A percentile compares a stretch with the other conserved stretches of the same genome.
Evolutionary conservation across 2,888 invertebrate species (phyloP).

Genomic region (Thalpophila matura): DNA sequence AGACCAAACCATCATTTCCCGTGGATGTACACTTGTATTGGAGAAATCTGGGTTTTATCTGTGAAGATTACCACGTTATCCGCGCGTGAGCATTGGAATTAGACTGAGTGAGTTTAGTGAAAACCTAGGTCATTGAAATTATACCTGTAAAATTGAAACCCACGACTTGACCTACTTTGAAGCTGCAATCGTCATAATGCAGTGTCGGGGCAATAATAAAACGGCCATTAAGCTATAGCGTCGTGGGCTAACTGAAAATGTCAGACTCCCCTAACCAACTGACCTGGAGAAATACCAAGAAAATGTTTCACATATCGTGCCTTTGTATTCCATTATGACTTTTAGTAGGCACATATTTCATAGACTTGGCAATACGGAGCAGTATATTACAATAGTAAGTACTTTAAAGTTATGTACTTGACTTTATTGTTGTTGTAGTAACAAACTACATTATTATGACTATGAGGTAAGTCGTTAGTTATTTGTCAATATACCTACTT

Average conservation of each 20-base stretch:
- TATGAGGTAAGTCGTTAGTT: constrained; percentile 28
- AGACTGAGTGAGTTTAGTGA: constrained; percentile 6
- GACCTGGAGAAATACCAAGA: constrained; percentile 52
- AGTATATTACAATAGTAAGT: constrained; percentile 38
- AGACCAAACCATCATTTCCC: constrained; percentile 1
- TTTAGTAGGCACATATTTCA: constrained; percentile 45
- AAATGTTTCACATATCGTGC: constrained; percentile 37
- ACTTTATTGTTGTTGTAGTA: constrained; percentile 24
- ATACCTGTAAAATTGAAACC: constrained; percentile 29
- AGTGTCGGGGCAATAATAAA: constrained; percentile 60
- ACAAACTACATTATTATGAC: constrained; percentile 16
- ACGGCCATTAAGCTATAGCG: constrained; percentile 24
- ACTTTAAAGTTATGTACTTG: constrained; percentile 34
- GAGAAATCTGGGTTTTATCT: constrained; percentile 6
- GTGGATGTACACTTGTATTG: not conserved
- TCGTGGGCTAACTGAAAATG: constrained; percentile 36
- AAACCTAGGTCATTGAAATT: constrained; percentile 26
- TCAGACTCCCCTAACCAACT: constrained; percentile 24
- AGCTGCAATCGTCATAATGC: constrained; percentile 76
- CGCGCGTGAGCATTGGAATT: not conserved
- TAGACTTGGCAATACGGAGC: constrained; percentile 40
- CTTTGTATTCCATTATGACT: constrained; percentile 41
- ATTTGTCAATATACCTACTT: constrained; percentile 46
- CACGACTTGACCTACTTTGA: constrained; percentile 38
- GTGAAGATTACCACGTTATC: constrained; percentile 11